Evolutionary conservation across 1,140 invertebrate genomes (phyloP).

Genomic region (Atta texana): DNA sequence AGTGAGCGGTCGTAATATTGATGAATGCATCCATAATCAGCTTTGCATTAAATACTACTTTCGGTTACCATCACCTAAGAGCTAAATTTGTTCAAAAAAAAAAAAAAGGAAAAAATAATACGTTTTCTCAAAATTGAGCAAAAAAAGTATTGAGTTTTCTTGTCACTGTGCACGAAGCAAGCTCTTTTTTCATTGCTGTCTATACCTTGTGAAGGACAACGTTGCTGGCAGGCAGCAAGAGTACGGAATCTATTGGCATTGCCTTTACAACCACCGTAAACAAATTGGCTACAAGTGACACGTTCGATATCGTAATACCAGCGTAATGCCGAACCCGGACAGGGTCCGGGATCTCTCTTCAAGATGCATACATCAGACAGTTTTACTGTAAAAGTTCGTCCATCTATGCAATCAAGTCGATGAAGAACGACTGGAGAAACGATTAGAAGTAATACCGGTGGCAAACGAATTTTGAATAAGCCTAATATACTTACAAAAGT

Average conservation of each 20-base stretch:
- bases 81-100: background rate
- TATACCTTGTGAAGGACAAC: constrained; percentile 84
- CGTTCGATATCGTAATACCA: constrained; percentile 88
- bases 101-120: background rate
- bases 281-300: constrained; percentile 87
- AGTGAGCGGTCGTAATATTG: too few relatives aligned
- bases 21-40: background rate
- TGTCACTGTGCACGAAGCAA: constrained; percentile 59
- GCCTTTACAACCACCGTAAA: constrained; percentile 89
- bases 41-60: background rate
- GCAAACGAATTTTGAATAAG: constrained; percentile 28
- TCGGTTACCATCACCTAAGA: constrained; percentile 12
- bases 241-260: constrained; percentile 90
- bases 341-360: constrained; percentile 87
- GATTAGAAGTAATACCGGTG: constrained; percentile 39
- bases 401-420: constrained; percentile 25
- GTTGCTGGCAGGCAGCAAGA: constrained; percentile 87
- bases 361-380: constrained; percentile 86
- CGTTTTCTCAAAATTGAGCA: constrained; percentile 14
- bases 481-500: background rate
- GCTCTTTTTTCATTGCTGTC: constrained; percentile 22
- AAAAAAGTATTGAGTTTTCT: background rate
- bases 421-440: background rate
- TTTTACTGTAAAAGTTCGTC: constrained; percentile 81
- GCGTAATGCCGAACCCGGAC: constrained; percentile 86